Base-by-base conservation (phyloP, 2,797 vertebrate species). In the Ambastaia sidthimunki region DNA sequence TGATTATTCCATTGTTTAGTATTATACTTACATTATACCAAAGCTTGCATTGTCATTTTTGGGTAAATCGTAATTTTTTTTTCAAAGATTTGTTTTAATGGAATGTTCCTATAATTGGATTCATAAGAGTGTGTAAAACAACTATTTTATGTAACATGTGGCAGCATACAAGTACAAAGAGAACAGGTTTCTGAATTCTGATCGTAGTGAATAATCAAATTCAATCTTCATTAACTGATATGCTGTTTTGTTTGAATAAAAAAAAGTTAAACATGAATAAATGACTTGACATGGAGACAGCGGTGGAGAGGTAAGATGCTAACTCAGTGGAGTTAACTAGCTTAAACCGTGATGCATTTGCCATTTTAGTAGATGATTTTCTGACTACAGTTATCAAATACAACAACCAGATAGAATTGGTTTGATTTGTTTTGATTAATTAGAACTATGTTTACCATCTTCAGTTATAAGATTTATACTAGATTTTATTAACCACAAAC, bases 211-310 rank as follows among this genome's bases (percentile, higher is more conserved):
- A 87, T 71, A 84, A 37, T 74, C 44, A 79, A 87, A 89, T 83
- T 90, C 76, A 83, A 71, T 89, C 87, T 89, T 90, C 89, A 91
- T 91, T 86, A 90, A 88, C 87, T 90, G 81, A 91, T 80, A 88
- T 87, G 87, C 79, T 84, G 89, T 92, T 93, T 90, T 89, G 85
- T 93, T 92, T 91, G 25, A 91, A 89, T 63, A 90, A 87, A 84
- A 83, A 79, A 81, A 78, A 90, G 87, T 88, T 92, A 90, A 87
- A 92, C 91, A 71, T 89, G 87, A 86, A 92, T 92, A 91, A 91
- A 93, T 93, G 89, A 91, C 92, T 90, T 83, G 91, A 92, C 86
- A 87, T 90, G 84, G 90, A 92, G 89, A 85, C 71, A 80, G 90
- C 89, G 89, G 90, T 91, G 87, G 91, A 94, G 91, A 92, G 92